These are phyloP conservation scores for Hoplodrina blanda DNA, from an alignment of 2,888 invertebrate genomes.

Conservation along the genomic window DNA sequence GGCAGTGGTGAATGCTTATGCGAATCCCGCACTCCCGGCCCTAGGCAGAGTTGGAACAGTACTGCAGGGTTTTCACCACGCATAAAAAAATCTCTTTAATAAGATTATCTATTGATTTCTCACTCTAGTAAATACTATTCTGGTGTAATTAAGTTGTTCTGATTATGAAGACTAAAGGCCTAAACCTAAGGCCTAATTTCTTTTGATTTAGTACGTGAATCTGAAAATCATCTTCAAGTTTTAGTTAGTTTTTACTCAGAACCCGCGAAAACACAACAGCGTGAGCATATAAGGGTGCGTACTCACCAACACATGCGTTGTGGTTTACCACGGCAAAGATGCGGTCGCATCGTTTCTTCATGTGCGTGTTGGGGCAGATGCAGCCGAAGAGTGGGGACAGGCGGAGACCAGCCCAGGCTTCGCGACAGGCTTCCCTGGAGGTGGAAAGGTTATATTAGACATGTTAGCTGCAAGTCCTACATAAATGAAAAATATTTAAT, in stretches of 20 bases:
- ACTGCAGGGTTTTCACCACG: too few relatives aligned
- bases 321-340: slow-evolving; percentile 97
- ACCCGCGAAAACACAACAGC: slow-evolving; percentile 71
- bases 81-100: too few relatives aligned
- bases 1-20: too few relatives aligned
- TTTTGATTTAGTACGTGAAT: neutral
- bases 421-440: slow-evolving; percentile 95
- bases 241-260: slow-evolving; percentile 78
- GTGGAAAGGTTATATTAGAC: neutral
- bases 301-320: slow-evolving; percentile 98
- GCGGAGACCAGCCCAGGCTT: slow-evolving; percentile 96
- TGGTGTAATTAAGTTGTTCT: too few relatives aligned
- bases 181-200: too few relatives aligned
- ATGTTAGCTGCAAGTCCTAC: neutral
- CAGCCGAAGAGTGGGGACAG: slow-evolving; percentile 97
- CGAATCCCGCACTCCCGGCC: too few relatives aligned
- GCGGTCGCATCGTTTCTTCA: slow-evolving; percentile 96
- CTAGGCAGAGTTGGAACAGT: too few relatives aligned
- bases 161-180: neutral
- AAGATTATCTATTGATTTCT: too few relatives aligned
- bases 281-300: slow-evolving; percentile 71
- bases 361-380: slow-evolving; percentile 97
- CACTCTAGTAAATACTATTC: too few relatives aligned
- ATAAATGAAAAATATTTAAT: too few relatives aligned
- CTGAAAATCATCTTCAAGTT: neutral